phyloP scores from a whole-genome alignment of 2,113 vertebrate genomes.

The Phaetusa simplex region DNA sequence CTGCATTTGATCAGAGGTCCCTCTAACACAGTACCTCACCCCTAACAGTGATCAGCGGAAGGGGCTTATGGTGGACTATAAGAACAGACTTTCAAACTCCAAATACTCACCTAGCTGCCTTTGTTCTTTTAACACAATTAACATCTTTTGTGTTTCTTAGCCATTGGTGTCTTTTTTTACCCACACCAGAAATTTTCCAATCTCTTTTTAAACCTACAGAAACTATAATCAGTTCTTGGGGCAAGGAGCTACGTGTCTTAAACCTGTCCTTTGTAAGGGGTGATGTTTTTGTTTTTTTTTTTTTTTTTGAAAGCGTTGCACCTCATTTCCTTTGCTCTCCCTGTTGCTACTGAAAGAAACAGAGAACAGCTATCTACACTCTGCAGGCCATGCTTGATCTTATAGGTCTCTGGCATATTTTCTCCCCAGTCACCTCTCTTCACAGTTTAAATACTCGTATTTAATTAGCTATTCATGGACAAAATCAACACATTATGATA shows the following conservation, averaged over 20 bases:
- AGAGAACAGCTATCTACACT: not conserved
- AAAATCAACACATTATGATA: not conserved
- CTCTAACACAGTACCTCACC: not conserved
- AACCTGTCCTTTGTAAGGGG: not conserved
- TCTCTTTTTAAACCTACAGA: not conserved
- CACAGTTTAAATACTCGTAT: not conserved
- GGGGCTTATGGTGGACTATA: not conserved
- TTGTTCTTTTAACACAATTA: not conserved
- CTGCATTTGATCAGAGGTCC: not conserved
- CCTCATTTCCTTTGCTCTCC: not conserved
- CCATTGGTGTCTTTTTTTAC: not conserved
- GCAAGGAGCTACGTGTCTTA: not conserved
- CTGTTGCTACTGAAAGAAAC: not conserved
- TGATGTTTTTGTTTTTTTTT: not conserved
- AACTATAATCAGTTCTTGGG: not conserved
- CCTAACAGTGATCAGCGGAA: not conserved
- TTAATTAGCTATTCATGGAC: not conserved
- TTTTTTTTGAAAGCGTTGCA: rapidly evolving
- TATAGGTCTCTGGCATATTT: not conserved
- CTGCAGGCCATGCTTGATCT: not conserved
- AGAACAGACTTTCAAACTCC: not conserved
- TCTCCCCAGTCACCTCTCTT: not conserved
- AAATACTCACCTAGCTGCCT: not conserved
- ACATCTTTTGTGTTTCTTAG: not conserved
- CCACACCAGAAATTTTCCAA: not conserved